Conservation (phyloP, 2,113 vertebrate genomes). For the Mesitornis unicolor region DNA sequence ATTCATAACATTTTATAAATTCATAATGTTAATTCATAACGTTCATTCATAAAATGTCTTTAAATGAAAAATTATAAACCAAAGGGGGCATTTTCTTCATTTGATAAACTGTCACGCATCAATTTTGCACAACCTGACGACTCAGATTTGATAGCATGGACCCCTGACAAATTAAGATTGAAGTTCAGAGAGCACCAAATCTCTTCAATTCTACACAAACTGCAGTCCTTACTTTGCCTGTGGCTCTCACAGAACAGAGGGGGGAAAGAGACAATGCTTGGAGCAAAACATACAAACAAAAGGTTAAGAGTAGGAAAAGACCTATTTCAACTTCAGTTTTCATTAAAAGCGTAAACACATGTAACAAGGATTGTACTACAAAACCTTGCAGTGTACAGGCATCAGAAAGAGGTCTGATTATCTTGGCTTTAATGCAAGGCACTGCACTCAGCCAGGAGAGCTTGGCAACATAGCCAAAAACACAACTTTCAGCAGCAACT, state of each 20-base stretch:
- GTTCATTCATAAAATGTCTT: too few relatives aligned
- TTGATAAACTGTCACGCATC: rapidly evolving
- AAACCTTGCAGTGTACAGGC: rapidly evolving
- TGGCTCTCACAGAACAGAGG: neutral
- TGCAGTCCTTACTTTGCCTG: neutral
- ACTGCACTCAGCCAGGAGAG: neutral
- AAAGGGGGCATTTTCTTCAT: neutral
- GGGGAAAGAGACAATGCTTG: neutral
- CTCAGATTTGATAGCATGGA: neutral
- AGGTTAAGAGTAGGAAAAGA: neutral
- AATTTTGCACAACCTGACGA: neutral
- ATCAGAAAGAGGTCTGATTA: neutral
- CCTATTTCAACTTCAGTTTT: neutral
- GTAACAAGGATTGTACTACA: neutral
- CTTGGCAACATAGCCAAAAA: neutral
- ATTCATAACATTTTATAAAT: too few relatives aligned
- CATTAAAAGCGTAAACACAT: neutral
- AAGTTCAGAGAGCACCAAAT: neutral
- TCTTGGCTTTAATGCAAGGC: neutral
- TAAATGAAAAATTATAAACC: neutral
- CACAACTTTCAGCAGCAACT: neutral
- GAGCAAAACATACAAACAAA: neutral
- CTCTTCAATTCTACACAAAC: neutral
- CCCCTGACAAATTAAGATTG: neutral
- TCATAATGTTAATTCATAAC: too few relatives aligned